These are phyloP conservation scores for Pristionchus exspectatus DNA, from an alignment of 2,888 invertebrate species.

Conservation along the genomic window DNA sequence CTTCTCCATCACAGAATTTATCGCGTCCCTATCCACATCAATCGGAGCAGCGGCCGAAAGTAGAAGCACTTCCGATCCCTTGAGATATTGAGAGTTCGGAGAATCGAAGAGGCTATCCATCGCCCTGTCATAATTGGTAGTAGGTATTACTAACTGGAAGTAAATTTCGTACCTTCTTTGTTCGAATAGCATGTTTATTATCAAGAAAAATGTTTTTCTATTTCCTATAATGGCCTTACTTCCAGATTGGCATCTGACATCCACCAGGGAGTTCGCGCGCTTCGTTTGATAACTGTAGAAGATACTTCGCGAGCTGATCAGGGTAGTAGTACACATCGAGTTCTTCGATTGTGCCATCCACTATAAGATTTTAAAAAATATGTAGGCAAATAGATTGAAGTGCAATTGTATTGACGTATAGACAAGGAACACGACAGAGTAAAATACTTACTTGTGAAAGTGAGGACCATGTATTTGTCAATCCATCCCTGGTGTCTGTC, in stretches of 20 bases:
- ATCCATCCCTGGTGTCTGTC: neutral
- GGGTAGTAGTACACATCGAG: neutral
- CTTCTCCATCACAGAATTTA: neutral
- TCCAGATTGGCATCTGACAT: conserved; percentile 33
- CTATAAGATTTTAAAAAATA: neutral
- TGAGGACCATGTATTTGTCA: conserved; percentile 1
- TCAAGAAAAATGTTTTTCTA: neutral
- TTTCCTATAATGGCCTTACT: neutral
- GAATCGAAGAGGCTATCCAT: neutral
- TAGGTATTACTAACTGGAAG: neutral
- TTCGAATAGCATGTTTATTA: neutral
- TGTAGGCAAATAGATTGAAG: neutral
- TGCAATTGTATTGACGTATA: no score
- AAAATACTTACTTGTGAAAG: conserved; percentile 1
- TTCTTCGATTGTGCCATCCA: neutral
- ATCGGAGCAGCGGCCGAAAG: neutral
- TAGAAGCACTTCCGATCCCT: conserved; percentile 28
- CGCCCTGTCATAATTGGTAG: neutral
- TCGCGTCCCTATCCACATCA: neutral
- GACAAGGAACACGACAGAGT: no score
- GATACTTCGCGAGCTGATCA: neutral
- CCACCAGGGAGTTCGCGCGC: neutral
- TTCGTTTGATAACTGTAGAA: neutral
- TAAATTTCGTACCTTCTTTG: neutral
- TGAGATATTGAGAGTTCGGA: neutral